These are phyloP conservation scores for Unio pictorum DNA, from an alignment of 2,888 invertebrate species.

Conservation along the genomic window DNA sequence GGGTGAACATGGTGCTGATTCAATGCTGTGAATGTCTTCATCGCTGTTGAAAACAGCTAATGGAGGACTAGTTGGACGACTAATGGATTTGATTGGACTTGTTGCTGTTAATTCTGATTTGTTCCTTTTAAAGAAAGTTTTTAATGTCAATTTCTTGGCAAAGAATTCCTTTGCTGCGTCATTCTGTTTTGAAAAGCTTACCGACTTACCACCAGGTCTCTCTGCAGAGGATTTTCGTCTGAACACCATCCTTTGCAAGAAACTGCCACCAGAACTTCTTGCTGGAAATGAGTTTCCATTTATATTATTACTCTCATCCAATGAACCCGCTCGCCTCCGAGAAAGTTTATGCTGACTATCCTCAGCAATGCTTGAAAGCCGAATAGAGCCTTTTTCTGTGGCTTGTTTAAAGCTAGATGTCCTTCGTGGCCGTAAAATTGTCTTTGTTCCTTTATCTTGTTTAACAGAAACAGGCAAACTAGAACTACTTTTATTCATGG, in stretches of 20 bases:
- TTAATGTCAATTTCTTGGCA: conserved; percentile 41
- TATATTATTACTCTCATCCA: conserved; percentile 17
- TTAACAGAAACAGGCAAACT: conserved; percentile 32
- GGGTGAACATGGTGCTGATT: conserved; percentile 46
- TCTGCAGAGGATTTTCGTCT: conserved; percentile 51
- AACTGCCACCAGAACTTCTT: conserved; percentile 29
- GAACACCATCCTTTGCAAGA: conserved; percentile 54
- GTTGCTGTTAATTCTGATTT: conserved; percentile 31
- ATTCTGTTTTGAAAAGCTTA: conserved; percentile 27
- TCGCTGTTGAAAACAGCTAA: conserved; percentile 43
- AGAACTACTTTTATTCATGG: conserved; percentile 19
- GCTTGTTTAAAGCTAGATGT: conserved; percentile 49
- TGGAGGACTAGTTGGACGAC: conserved; percentile 36
- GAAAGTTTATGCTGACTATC: conserved; percentile 16
- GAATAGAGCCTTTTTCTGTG: conserved; percentile 29
- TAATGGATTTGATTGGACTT: conserved; percentile 20
- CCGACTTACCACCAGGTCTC: conserved; percentile 19
- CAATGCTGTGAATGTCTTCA: conserved; percentile 39
- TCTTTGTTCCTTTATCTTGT: conserved; percentile 22
- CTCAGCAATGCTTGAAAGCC: conserved; percentile 25
- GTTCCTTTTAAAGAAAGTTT: conserved; percentile 39
- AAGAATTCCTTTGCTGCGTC: conserved; percentile 40
- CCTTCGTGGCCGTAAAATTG: conserved; percentile 25
- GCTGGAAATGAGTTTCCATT: conserved; percentile 12
- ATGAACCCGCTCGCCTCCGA: conserved; percentile 13